Evolutionary conservation across 2,888 invertebrate genomes (phyloP), one percentile per base, ranked within the genome.

Genomic region (Chrysodeixis includens): DNA sequence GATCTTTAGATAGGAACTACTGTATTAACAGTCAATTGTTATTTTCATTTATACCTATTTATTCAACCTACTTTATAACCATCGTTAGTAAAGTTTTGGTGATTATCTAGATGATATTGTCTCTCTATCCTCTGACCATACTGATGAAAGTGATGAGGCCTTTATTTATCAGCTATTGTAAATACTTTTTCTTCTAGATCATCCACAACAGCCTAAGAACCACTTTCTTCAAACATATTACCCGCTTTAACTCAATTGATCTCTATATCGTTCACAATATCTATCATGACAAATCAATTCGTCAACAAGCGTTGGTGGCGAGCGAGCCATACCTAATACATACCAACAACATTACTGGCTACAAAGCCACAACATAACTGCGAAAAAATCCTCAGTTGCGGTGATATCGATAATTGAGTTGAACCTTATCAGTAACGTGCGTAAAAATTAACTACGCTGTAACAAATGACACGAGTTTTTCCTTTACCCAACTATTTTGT

Each of bases 331-430:
- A 14, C 49, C 32, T 58, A 57, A 58, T 69, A 54, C 61, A 44
- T 67, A 64, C 67, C 51, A 59, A 66, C 57, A 71, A 59, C 65
- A 60, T 54, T 66, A 35, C 44, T 62, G 62, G 35, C 56, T 62
- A 74, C 66, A 71, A 76, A 71, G 71, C 66, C 66, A 55, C 70
- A 69, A 76, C 22, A 66, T 56, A 77, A 63, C 61, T 70, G 72
- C 32, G 69, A 71, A 76, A 78, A 79, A 61, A 74, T 71, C 56
- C 63, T 62, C 70, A 40, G 71, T 69, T 61, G 69, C 44, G 72
- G 71, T 81, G 78, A 76, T 81, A 79, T 69, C 78, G 77, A 74
- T 81, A 81, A 79, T 81, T 79, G 79, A 81, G 78, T 78, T 78
- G 81, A 60, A 73, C 61, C 72, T 81, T 81, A 81, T 81, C 81